A percentile compares a stretch with the other conserved stretches of the same genome.
Evolutionary conservation across 2,888 invertebrate species (phyloP).

Genomic region (Zaprionus lineosus): DNA sequence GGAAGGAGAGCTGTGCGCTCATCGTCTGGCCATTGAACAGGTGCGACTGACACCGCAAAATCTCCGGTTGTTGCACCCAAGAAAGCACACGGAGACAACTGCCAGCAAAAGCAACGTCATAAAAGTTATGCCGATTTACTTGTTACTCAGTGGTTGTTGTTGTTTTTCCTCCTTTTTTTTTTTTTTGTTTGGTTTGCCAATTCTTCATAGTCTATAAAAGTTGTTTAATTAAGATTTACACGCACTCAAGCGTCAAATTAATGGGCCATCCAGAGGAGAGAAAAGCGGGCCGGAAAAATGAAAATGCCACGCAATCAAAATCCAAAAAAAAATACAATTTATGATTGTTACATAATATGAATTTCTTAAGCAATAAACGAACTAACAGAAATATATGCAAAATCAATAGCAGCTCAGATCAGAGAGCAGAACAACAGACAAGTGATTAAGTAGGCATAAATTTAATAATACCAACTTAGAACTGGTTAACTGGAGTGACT

Average conservation of each 20-base stretch:
- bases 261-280: constrained; percentile 21
- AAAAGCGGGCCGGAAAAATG: constrained; percentile 27
- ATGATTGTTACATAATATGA: too few species aligned
- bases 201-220: constrained; percentile 47
- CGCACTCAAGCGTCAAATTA: constrained; percentile 57
- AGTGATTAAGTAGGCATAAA: too few species aligned
- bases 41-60: constrained; percentile 31
- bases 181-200: too few species aligned
- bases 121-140: constrained; percentile 28
- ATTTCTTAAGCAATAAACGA: too few species aligned
- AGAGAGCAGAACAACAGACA: too few species aligned
- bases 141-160: constrained; percentile 21
- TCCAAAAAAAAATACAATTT: constrained; percentile 7
- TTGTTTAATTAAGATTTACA: constrained; percentile 57
- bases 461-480: too few species aligned
- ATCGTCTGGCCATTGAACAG: constrained; percentile 36
- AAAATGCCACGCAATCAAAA: constrained; percentile 37
- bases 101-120: constrained; percentile 20
- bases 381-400: too few species aligned
- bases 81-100: constrained; percentile 27
- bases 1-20: background rate
- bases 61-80: constrained; percentile 53
- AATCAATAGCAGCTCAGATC: too few species aligned
- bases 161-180: too few species aligned
- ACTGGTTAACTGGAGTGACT: too few species aligned